A percentile compares a stretch with the other conserved stretches of the same genome.
These are phyloP conservation scores for Chrysotoxum bicinctum DNA, from an alignment of 2,888 invertebrate genomes.

Conservation along the genomic window DNA sequence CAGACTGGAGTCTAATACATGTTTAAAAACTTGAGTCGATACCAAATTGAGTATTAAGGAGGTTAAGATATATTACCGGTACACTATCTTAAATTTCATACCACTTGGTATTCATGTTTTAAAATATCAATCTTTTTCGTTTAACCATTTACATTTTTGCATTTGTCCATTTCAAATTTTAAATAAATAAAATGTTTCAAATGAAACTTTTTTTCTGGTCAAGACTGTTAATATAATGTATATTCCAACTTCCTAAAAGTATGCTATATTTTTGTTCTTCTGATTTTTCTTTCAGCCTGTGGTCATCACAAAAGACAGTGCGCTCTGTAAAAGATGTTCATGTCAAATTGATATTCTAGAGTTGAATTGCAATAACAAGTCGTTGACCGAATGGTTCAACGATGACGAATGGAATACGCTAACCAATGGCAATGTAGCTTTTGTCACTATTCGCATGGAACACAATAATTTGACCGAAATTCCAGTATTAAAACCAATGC, in stretches of 20 bases:
- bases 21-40: no score
- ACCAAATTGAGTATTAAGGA: no score
- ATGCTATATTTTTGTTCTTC: constrained; percentile 33
- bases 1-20: no score
- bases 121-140: no score
- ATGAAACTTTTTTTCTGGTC: background rate
- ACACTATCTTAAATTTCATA: no score
- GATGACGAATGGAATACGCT: constrained; percentile 83
- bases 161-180: no score
- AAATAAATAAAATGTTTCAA: no score
- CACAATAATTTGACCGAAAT: constrained; percentile 77
- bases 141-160: no score
- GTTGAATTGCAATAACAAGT: constrained; percentile 84
- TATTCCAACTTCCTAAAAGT: constrained; percentile 35
- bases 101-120: no score
- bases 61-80: no score
- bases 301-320: constrained; percentile 74
- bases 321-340: constrained; percentile 83
- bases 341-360: constrained; percentile 81
- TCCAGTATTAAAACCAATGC: constrained; percentile 82
- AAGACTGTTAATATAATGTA: background rate
- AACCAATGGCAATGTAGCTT: constrained; percentile 75
- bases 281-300: constrained; percentile 71
- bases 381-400: constrained; percentile 83
- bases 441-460: constrained; percentile 78